Conservation (phyloP, 2,888 invertebrate genomes). For the Amphipyra berbera region DNA sequence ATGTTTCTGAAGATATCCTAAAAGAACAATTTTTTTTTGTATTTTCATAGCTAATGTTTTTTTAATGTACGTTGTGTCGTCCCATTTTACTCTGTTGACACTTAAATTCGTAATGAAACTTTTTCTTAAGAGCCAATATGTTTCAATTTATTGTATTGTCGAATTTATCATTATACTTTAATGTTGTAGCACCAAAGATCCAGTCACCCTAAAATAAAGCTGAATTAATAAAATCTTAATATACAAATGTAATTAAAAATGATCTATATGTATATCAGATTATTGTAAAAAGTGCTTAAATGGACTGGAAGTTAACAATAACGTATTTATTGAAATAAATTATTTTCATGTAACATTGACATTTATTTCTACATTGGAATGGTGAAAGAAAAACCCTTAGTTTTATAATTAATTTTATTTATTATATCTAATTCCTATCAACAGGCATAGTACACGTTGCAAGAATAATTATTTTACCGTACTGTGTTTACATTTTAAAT, state of each 20-base stretch:
- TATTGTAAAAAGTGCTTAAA: conserved; percentile 20
- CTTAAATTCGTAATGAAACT: neutral
- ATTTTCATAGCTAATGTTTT: no score
- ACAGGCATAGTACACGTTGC: conserved; percentile 87
- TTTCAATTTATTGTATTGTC: neutral
- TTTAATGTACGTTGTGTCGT: neutral
- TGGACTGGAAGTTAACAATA: conserved; percentile 18
- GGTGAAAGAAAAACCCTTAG: conserved; percentile 65
- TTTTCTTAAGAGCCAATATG: neutral
- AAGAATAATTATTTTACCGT: conserved; percentile 84
- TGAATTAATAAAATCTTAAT: conserved; percentile 14
- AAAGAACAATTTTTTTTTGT: neutral
- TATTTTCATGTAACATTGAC: conserved; percentile 47
- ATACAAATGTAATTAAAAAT: conserved; percentile 5
- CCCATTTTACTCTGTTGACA: conserved; percentile 11
- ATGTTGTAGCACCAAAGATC: conserved; percentile 38
- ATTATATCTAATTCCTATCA: conserved; percentile 88
- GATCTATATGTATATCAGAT: conserved; percentile 8
- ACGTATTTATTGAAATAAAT: conserved; percentile 51
- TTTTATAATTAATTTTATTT: conserved; percentile 88
- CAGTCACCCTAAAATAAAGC: conserved; percentile 15
- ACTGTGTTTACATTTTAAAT: conserved; percentile 73
- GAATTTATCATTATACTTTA: conserved; percentile 1
- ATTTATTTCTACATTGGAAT: conserved; percentile 46
- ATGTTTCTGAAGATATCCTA: neutral